Percentiles rank a stretch among this genome's conserved stretches.
Evolutionary conservation across 2,888 invertebrate genomes (phyloP).

Genomic region (Pogonocherus hispidulus): DNA sequence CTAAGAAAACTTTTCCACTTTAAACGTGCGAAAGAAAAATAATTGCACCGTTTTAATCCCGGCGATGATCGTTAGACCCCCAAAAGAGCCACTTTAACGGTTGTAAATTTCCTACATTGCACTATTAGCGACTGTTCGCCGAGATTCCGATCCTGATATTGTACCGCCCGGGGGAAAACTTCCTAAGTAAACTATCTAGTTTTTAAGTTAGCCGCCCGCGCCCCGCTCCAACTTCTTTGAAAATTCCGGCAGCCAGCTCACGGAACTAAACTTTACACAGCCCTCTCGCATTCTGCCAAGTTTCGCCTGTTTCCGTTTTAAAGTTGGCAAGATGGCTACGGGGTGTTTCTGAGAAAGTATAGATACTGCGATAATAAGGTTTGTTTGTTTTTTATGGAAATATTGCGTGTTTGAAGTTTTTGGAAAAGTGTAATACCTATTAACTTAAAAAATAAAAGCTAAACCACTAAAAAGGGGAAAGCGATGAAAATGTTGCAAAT

Average conservation of each 20-base stretch:
- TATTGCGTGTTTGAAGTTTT: too few relatives aligned
- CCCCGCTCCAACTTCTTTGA: constrained; percentile 27
- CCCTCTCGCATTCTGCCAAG: background rate
- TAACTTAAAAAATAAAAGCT: too few relatives aligned
- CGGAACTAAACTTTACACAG: constrained; percentile 20
- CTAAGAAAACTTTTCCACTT: too few relatives aligned
- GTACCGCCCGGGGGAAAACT: constrained; percentile 37
- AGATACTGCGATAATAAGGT: too few relatives aligned
- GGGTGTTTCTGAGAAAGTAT: background rate
- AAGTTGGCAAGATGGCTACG: constrained; percentile 19
- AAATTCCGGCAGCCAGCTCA: constrained; percentile 37
- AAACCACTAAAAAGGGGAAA: too few relatives aligned
- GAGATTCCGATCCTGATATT: constrained; percentile 41
- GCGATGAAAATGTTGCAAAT: too few relatives aligned
- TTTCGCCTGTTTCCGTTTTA: constrained; percentile 10
- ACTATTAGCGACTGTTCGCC: constrained; percentile 30
- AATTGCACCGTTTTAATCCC: constrained; percentile 2
- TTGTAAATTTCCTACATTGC: constrained; percentile 24
- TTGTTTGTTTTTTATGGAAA: too few relatives aligned
- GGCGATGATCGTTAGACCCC: constrained; percentile 8
- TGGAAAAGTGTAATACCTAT: too few relatives aligned
- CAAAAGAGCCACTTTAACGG: constrained; percentile 5
- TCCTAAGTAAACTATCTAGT: constrained; percentile 39
- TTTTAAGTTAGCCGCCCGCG: constrained; percentile 30
- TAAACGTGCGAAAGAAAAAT: too few relatives aligned